Conservation (phyloP, 2,113 vertebrate species). For the Sebastes fasciatus region DNA sequence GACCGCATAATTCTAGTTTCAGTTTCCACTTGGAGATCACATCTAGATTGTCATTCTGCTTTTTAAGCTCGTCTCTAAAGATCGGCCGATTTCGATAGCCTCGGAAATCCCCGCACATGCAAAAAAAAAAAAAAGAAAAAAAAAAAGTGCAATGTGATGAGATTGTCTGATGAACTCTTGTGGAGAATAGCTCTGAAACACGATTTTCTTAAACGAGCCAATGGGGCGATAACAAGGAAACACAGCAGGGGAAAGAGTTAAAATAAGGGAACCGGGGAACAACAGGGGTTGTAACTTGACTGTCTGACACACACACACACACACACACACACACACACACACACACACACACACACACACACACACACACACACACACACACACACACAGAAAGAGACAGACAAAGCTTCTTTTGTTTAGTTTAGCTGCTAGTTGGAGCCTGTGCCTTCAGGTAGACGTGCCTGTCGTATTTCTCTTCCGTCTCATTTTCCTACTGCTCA, state of each 20-base stretch:
- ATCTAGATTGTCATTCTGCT: conserved; percentile 24
- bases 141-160: neutral
- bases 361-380: too few relatives aligned
- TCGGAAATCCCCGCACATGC: conserved; percentile 17
- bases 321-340: neutral
- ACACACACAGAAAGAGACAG: neutral
- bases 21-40: conserved; percentile 37
- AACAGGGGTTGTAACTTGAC: conserved; percentile 18
- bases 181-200: conserved; percentile 38
- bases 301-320: neutral
- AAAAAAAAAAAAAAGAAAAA: neutral
- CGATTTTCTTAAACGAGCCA: conserved; percentile 38
- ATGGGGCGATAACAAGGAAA: conserved; percentile 40
- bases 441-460: conserved; percentile 43
- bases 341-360: too few relatives aligned
- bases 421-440: conserved; percentile 37
- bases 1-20: neutral
- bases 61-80: conserved; percentile 7
- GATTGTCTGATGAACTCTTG: conserved; percentile 34
- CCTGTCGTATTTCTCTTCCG: conserved; percentile 36
- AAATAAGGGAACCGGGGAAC: conserved; percentile 15
- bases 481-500: conserved; percentile 1
- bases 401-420: conserved; percentile 40
- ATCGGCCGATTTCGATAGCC: conserved; percentile 1
- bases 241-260: conserved; percentile 29